Evolutionary conservation across 2,888 invertebrate species (phyloP).

Genomic region (Alloscopus bannaensis): DNA sequence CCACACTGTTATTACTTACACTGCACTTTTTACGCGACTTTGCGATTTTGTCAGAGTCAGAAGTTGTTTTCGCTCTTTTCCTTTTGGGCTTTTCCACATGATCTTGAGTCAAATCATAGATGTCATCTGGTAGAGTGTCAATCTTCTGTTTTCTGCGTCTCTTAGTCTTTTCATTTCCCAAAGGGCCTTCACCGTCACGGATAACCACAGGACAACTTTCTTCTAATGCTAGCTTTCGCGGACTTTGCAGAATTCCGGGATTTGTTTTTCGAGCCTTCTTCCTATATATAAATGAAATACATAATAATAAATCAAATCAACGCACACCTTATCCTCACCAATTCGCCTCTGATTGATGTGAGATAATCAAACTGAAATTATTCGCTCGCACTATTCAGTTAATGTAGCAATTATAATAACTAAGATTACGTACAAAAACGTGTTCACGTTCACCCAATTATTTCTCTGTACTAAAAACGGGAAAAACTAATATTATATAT

Average conservation of each 20-base stretch:
- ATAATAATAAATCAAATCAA: background rate
- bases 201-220: background rate
- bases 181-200: background rate
- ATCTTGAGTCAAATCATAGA: conserved; percentile 6
- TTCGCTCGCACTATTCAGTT: no score
- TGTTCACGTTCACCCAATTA: no score
- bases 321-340: no score
- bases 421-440: no score
- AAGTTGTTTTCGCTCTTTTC: conserved; percentile 11
- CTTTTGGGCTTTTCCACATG: background rate
- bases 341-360: no score
- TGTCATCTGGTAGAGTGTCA: conserved; percentile 2
- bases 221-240: background rate
- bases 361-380: no score
- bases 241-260: background rate
- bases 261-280: conserved; percentile 32
- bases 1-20: no score
- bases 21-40: no score
- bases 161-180: conserved; percentile 29
- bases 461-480: no score
- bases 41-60: no score
- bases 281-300: background rate
- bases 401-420: no score
- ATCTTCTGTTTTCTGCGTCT: conserved; percentile 47
- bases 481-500: no score